Base-by-base conservation (phyloP, 2,113 vertebrate species). In the Onychostoma macrolepis region DNA sequence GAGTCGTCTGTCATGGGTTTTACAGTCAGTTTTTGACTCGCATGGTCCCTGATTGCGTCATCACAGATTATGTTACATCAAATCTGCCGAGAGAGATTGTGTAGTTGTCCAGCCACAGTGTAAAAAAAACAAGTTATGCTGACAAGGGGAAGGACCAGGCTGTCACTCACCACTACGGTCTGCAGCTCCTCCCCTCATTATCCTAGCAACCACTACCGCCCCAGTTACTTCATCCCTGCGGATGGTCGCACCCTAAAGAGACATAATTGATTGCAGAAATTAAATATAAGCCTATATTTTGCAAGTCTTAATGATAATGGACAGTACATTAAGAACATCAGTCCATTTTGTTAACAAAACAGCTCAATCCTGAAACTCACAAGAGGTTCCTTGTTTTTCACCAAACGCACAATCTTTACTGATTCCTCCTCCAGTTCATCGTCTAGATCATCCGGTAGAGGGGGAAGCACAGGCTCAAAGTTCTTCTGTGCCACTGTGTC, bases 401-500 rank as follows among this genome's bases (percentile, higher is more conserved):
- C 98, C 88, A 99, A 93, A 0, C 97, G 97, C 38, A 99, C 97
- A 1, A 99, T 99, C 94, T 99, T 99, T 82, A 99, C 97, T 0
- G 98, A 99, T 90, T 99, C 98, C 85, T 99, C 98, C 65, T 99
- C 96, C 85, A 98, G 95, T 88, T 98, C 97, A 33, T 98, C 95
- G 0, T 96, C 96, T 1, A 97, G 89, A 53, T 97, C 96, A 2
- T 97, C 96, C 0, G 97, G 97, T 0, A 99, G 91, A 10, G 98
- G 97, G 0, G 97, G 97, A 45, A 99, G 95, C 56, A 97, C 95
- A 0, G 98, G 98, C 91, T 98, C 97, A 77, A 99, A 99, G 80
- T 97, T 97, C 95, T 99, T 99, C 92, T 97, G 97, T 69, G 98
- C 97, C 50, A 99, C 97, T 0, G 97, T 98, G 93, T 99, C 98